Evolutionary conservation across 2,797 vertebrate species (phyloP).

Genomic region (Karalla daura): DNA sequence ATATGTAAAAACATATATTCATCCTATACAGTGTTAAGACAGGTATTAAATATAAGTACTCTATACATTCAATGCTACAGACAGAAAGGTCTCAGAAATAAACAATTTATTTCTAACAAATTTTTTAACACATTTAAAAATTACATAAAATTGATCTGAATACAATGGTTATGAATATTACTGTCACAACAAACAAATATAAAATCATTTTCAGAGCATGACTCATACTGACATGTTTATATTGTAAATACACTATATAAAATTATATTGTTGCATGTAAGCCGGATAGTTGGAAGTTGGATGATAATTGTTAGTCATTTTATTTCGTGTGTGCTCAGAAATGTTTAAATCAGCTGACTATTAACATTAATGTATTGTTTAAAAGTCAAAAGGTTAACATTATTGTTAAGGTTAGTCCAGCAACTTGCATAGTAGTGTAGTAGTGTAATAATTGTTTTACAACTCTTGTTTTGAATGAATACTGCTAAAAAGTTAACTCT

Average conservation of each 20-base stretch:
- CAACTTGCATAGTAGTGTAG: background rate
- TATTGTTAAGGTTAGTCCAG: background rate
- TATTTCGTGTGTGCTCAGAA: background rate
- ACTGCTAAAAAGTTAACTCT: background rate
- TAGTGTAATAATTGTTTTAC: background rate
- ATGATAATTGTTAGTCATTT: background rate
- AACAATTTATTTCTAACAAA: background rate
- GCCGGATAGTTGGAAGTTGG: too few relatives aligned
- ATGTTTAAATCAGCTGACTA: background rate
- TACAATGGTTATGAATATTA: background rate
- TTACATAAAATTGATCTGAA: background rate
- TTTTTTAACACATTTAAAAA: background rate
- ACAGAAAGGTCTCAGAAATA: background rate
- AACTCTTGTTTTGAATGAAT: constrained; percentile 11
- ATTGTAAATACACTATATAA: background rate
- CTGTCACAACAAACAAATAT: background rate
- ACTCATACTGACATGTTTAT: background rate
- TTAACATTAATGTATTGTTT: background rate
- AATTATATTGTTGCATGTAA: background rate
- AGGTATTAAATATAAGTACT: too few relatives aligned
- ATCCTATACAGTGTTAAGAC: background rate
- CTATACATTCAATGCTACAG: too few relatives aligned
- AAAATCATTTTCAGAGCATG: background rate
- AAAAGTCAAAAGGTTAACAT: background rate
- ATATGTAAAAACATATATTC: background rate